phyloP scores from a whole-genome alignment of 2,888 invertebrate species.

The Drosophila nr. perissopoda region DNA sequence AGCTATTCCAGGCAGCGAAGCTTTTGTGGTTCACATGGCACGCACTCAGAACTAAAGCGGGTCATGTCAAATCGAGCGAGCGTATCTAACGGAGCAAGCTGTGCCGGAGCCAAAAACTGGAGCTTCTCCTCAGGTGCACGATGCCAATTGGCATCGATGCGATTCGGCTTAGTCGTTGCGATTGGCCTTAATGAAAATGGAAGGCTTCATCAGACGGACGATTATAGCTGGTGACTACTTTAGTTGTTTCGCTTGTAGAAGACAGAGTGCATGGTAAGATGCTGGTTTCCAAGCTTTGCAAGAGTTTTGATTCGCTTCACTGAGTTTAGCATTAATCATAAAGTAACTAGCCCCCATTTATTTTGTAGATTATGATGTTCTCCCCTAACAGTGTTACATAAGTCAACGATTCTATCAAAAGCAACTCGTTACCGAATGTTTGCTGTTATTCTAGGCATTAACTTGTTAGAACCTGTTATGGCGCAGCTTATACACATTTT shows the following conservation, averaged over 20 bases:
- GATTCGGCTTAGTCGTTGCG: slow-evolving; percentile 42
- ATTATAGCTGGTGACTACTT: slow-evolving; percentile 16
- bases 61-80: slow-evolving; percentile 61
- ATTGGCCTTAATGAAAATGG: slow-evolving; percentile 58
- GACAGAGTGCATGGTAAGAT: neutral
- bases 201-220: slow-evolving; percentile 1
- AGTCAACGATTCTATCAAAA: neutral
- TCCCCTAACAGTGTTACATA: neutral
- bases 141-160: slow-evolving; percentile 69
- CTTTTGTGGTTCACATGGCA: slow-evolving; percentile 71
- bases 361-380: neutral
- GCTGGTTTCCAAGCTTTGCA: neutral
- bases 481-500: neutral
- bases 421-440: slow-evolving; percentile 1
- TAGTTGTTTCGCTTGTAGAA: neutral
- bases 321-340: neutral
- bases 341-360: neutral
- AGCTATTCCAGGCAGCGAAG: slow-evolving; percentile 23
- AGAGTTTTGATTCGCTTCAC: neutral
- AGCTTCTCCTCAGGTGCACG: slow-evolving; percentile 32
- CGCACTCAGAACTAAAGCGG: slow-evolving; percentile 54
- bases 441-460: slow-evolving; percentile 17
- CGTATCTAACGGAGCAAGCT: slow-evolving; percentile 3
- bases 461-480: slow-evolving; percentile 16
- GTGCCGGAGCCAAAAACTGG: neutral